A percentile compares a stretch with the other conserved stretches of the same genome.
phyloP scores from a whole-genome alignment of 2,888 invertebrate species.

The Nipponacmea schrenckii region DNA sequence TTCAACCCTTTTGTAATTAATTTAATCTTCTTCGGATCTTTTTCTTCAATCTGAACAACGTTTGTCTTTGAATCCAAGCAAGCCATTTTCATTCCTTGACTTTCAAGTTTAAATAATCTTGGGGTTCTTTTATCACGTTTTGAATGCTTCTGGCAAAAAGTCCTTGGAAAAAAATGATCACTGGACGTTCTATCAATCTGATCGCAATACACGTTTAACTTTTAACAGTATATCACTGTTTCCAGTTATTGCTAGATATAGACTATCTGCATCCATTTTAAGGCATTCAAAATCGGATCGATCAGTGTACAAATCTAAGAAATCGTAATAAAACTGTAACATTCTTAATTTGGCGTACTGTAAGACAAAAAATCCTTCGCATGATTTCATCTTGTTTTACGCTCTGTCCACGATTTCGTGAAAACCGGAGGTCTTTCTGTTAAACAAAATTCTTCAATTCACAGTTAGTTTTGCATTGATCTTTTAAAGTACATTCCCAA shows the following conservation, averaged over 20 bases:
- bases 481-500: too few species aligned
- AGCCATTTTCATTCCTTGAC: background rate
- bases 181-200: background rate
- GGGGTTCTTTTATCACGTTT: background rate
- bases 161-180: background rate
- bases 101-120: slow-evolving; percentile 10
- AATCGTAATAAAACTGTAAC: background rate
- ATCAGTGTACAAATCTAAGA: background rate
- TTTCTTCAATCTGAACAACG: background rate
- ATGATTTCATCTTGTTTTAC: background rate
- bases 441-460: too few species aligned
- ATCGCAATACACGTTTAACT: slow-evolving; percentile 10
- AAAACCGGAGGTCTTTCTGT: too few species aligned
- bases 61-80: slow-evolving; percentile 3
- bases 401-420: too few species aligned
- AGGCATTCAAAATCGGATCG: slow-evolving; percentile 7
- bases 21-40: background rate
- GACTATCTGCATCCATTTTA: background rate
- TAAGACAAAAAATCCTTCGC: background rate
- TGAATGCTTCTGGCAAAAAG: background rate
- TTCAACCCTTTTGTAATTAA: background rate
- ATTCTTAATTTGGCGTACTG: slow-evolving; percentile 3
- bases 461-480: too few species aligned
- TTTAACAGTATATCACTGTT: background rate
- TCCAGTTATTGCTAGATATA: background rate